Base-by-base conservation (phyloP, 2,797 vertebrate species). In the Tenualosa thibaudeaui region DNA sequence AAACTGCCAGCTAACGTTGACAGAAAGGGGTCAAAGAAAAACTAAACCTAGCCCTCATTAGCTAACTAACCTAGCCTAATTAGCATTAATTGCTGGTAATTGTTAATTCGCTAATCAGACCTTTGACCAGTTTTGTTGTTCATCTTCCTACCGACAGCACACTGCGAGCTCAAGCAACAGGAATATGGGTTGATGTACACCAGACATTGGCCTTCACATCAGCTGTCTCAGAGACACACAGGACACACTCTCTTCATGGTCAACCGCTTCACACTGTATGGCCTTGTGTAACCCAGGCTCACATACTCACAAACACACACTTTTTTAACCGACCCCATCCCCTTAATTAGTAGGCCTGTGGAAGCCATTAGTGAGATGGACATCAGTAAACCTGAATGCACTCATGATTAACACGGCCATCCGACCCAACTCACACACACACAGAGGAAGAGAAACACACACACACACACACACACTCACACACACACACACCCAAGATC, bases 401-500 rank as follows among this genome's bases (percentile, higher is more conserved):
- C 65, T 31, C 31, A 71, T 71, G 12, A 71, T 37, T 71, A 71
- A 71, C 65, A 71, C 65, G 7, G 7, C 24, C 13, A 26, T 26
- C 12, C 13, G 15, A 15, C 26, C 26, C 10, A 5, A 0, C 65
- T 37, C 1, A 71, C 5, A 71, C 12, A 65, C 60, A 65, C n/a
- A 65, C 1, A 24, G 2, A 24, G 7, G n/a, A 5, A 62, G 17
- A 62, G 0, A 65, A 6, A 31, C 31, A 31, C 31, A 31, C 31
- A 31, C 31, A 31, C 31, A 31, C 31, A 31, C 31, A 31, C 31
- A 31, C 31, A 31, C 31, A 26, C 60, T 26, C 60, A 65, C 60
- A 65, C 22, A 65, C 60, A 65, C 60, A 65, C 19, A 24, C 62
- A n/a, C 22, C 19, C 58, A 62, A 84, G 53, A 88, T 84, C 85